Evolutionary conservation across 64 coral and sea anemone species (phyloP).

Genomic region (Platygyra sinensis): DNA sequence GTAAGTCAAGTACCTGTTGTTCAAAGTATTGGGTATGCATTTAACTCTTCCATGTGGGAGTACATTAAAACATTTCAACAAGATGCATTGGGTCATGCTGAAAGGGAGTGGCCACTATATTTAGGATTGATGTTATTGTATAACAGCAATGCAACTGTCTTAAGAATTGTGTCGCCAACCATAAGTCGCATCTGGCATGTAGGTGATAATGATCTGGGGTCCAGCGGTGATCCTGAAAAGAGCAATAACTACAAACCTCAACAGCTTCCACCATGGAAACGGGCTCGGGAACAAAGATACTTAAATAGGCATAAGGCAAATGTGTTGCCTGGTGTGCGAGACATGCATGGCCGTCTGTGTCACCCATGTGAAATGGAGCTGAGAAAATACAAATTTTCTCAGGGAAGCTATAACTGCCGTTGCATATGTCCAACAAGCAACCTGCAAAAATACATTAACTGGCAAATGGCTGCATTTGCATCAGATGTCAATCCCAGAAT

Average conservation of each 20-base stretch:
- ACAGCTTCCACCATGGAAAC: conserved; percentile 80
- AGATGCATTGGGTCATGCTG: conserved; percentile 71
- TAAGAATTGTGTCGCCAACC: conserved; percentile 77
- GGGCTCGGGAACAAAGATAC: conserved; percentile 66
- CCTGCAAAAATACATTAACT: conserved; percentile 88
- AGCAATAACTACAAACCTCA: conserved; percentile 15
- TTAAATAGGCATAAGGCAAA: conserved; percentile 81
- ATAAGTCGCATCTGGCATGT: conserved; percentile 95
- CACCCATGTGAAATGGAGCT: conserved; percentile 88
- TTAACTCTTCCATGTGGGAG: conserved; percentile 81
- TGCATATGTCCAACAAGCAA: conserved; percentile 88
- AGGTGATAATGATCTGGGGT: conserved; percentile 57
- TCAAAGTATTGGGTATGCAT: conserved; percentile 88
- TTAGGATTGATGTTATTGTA: conserved; percentile 83
- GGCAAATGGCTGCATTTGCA: conserved; percentile 90
- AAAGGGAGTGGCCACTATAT: conserved; percentile 79
- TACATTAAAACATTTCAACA: conserved; percentile 84
- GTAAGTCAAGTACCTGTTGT: conserved; percentile 81
- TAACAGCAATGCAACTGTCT: conserved; percentile 83
- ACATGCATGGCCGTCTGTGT: conserved; percentile 85
- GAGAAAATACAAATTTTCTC: conserved; percentile 64
- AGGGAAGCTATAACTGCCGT: conserved; percentile 63
- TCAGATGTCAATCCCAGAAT: conserved; percentile 45
- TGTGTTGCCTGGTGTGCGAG: conserved; percentile 75
- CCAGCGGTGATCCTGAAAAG: conserved; percentile 28